phyloP scores from a whole-genome alignment of 2,797 vertebrate genomes.

The Gambelia wislizenii region DNA sequence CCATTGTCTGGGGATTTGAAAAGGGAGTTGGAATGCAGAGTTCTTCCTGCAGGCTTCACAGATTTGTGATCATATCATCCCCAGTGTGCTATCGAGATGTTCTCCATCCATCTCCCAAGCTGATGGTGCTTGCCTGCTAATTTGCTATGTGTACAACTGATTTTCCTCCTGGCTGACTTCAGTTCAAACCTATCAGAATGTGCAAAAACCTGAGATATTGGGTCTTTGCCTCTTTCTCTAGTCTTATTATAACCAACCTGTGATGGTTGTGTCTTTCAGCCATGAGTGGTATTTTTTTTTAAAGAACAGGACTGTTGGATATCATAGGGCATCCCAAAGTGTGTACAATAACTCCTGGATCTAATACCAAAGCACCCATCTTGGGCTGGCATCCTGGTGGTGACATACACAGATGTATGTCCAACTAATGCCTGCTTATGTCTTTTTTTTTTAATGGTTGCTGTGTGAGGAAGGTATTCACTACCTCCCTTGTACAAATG shows the following conservation, averaged over 20 bases:
- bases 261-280: slow-evolving; percentile 4
- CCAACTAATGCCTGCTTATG: no score
- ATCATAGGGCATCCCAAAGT: background rate
- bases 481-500: no score
- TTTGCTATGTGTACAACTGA: background rate
- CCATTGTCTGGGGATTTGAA: background rate
- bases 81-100: background rate
- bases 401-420: no score
- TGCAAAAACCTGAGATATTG: background rate
- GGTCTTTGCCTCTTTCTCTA: background rate
- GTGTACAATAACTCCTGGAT: slow-evolving; percentile 16
- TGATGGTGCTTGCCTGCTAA: background rate
- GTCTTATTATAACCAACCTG: background rate
- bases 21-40: background rate
- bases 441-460: no score
- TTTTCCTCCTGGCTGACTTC: background rate
- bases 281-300: slow-evolving; percentile 3
- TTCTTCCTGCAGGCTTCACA: background rate
- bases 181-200: slow-evolving; percentile 12
- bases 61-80: background rate
- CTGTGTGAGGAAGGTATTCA: no score
- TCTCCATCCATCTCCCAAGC: background rate
- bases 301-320: background rate
- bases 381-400: no score
- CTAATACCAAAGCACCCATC: slow-evolving; percentile 4